phyloP scores from a whole-genome alignment of 53 echinoderm and acorn worm genomes.

The Antedon mediterranea region DNA sequence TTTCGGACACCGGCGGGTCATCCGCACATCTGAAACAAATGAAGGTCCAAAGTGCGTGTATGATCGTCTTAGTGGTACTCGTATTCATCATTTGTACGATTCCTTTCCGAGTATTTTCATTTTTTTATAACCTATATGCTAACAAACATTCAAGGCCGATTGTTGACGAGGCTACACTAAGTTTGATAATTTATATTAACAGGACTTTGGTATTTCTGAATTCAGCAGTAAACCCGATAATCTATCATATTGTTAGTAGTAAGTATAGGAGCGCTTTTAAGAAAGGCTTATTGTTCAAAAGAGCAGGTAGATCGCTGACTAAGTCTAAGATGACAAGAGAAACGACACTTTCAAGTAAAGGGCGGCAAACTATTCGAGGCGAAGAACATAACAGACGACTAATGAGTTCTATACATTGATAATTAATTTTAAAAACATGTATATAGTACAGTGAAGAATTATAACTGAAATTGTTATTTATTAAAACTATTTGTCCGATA shows the following conservation, averaged over 20 bases:
- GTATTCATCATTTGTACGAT: constrained; percentile 79
- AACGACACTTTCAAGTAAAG: background rate
- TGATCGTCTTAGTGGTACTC: constrained; percentile 81
- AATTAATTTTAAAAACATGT: no score
- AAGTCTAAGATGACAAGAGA: background rate
- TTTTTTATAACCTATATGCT: constrained; percentile 28
- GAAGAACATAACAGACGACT: no score
- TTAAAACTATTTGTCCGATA: no score
- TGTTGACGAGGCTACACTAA: constrained; percentile 32
- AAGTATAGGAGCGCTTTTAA: constrained; percentile 66
- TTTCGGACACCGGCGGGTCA: constrained; percentile 11
- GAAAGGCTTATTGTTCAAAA: background rate
- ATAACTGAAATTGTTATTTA: no score
- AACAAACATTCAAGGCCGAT: background rate
- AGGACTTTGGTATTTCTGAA: constrained; percentile 82
- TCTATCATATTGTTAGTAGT: constrained; percentile 93
- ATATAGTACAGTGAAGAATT: no score
- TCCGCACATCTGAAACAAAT: constrained; percentile 41
- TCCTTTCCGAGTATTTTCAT: constrained; percentile 74
- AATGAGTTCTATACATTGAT: no score
- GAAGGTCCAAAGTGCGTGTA: constrained; percentile 87
- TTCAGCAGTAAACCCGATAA: constrained; percentile 80
- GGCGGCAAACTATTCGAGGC: background rate
- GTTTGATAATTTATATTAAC: constrained; percentile 47
- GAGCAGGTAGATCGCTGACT: background rate